Evolutionary conservation across 2,888 invertebrate genomes (phyloP), one percentile per base, ranked within the genome.

Genomic region (Lampropteryx suffumata): DNA sequence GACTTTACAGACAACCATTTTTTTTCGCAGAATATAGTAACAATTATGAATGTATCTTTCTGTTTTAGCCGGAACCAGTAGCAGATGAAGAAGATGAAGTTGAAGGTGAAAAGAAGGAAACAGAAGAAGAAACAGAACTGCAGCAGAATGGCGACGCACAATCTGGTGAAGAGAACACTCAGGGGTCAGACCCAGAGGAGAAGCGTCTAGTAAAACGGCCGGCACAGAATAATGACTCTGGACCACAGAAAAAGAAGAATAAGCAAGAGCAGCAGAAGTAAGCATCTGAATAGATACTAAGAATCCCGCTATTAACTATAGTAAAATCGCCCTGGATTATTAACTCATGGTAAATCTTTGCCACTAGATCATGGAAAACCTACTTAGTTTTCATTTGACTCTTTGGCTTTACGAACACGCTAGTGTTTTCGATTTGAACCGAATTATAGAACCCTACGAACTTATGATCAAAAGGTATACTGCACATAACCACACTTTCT

Each of bases 61-160:
- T 17, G 29, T 75, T 76, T 28, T 55, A 91, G 91, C 90, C 90
- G 36, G 84, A 90, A 57, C 80, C 83, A 54, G 76, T 82, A 1
- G 88, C 86, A 65, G 87, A 87, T 57, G 85, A 83, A 33, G 83
- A 85, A 52, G 87, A 90, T 21, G 84, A 83, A 62, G 81, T 75
- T 41, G 71, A 66, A 52, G 62, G 61, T 7, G 66, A 62, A 11
- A 56, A 57, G 30, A 47, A 52, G 3, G 72, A 68, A 48, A 66
- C 62, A 26, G 52, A 60, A 9, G 34, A 43, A 14, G 7, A 17
- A 43, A 60, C 67, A 46, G 69, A 72, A 44, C 51, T 55, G 2
- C 58, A 74, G 65, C 62, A 76, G 63, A 85, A 85, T 67, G 83
- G 78, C 12, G 76, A 80, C 24, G 65, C 56, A 4, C 61, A 73